Conservation (phyloP, 2,797 vertebrate genomes). For the Karalla daura region DNA sequence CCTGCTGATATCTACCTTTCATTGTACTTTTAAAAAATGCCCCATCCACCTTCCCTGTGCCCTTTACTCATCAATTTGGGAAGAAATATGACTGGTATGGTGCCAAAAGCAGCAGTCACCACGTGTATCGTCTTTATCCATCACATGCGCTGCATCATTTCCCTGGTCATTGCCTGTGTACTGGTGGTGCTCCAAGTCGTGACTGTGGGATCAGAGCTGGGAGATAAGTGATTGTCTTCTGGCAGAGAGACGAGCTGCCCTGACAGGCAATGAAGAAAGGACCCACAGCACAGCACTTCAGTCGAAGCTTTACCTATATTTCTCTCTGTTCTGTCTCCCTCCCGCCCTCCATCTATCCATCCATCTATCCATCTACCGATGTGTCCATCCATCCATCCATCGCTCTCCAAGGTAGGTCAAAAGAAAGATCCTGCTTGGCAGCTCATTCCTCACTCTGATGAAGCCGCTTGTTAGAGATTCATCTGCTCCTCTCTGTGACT, state of each 20-base stretch:
- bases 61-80: conserved; percentile 6
- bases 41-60: not conserved
- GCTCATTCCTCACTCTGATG: conserved; percentile 82
- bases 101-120: conserved; percentile 54
- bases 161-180: conserved; percentile 67
- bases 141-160: conserved; percentile 68
- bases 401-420: conserved; percentile 79
- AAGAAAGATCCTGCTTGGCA: conserved; percentile 77
- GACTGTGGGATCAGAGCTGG: conserved; percentile 65
- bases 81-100: conserved; percentile 32
- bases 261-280: conserved; percentile 63
- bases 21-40: conserved; percentile 27
- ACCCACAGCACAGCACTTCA: conserved; percentile 52
- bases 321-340: conserved; percentile 48
- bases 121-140: conserved; percentile 62
- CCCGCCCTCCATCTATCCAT: conserved; percentile 36
- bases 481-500: conserved; percentile 55
- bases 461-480: conserved; percentile 82
- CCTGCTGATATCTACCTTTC: conserved; percentile 37
- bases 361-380: conserved; percentile 43
- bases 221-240: conserved; percentile 72
- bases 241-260: conserved; percentile 51
- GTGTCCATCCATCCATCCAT: conserved; percentile 39
- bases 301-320: conserved; percentile 49
- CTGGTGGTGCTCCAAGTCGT: conserved; percentile 54